These are phyloP conservation scores for Octodon degus DNA, from an alignment of 2,113 vertebrate genomes.

Conservation along the genomic window DNA sequence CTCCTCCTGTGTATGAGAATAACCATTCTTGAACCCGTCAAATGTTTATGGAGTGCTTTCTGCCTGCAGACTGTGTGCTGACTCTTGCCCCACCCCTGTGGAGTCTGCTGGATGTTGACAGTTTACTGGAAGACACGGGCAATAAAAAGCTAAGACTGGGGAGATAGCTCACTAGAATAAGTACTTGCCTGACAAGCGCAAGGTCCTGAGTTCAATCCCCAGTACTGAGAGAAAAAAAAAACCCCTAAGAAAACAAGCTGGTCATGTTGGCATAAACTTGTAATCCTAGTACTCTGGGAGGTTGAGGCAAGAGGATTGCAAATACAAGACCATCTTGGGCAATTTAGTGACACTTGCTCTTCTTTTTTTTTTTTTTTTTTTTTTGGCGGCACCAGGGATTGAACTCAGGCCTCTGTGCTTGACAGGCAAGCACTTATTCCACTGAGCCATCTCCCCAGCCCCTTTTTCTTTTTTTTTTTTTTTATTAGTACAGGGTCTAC, in stretches of 20 bases:
- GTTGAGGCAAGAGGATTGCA: background rate
- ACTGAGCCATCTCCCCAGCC: too few species aligned
- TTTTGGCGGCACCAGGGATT: too few species aligned
- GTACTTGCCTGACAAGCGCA: too few species aligned
- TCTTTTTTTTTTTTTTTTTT: background rate
- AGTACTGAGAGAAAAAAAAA: too few species aligned
- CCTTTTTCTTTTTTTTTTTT: background rate
- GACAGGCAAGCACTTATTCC: too few species aligned
- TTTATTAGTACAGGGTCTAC: too few species aligned
- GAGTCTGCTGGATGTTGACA: background rate
- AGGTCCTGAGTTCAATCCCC: too few species aligned
- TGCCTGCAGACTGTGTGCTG: background rate
- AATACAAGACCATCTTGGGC: background rate
- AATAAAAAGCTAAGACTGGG: background rate
- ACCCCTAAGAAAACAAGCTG: background rate
- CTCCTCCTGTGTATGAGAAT: background rate
- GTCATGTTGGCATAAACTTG: background rate
- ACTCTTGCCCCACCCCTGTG: background rate
- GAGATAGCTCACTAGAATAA: too few species aligned
- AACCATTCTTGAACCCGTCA: background rate
- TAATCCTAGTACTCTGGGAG: background rate
- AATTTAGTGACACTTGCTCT: background rate
- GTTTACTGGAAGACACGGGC: background rate
- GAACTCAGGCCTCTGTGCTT: too few species aligned
- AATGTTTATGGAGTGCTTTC: background rate